A percentile compares a stretch with the other conserved stretches of the same genome.
Conservation (phyloP, 2,113 vertebrate species). For the Donacobius atricapilla region DNA sequence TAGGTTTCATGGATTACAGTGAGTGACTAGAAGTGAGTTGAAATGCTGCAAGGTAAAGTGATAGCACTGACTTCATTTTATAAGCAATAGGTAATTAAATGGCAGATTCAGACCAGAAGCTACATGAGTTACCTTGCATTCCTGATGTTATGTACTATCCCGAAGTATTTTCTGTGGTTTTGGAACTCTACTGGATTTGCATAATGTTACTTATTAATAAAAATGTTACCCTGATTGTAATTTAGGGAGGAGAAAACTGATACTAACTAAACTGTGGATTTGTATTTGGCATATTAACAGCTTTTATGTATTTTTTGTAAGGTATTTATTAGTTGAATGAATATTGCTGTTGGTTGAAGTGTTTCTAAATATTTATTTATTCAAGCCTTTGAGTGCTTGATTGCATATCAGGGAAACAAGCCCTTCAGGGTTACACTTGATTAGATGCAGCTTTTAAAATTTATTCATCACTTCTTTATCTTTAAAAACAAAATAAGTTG, state of each 20-base stretch:
- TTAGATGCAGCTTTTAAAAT: not conserved
- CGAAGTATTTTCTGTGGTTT: not conserved
- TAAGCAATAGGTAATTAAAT: not conserved
- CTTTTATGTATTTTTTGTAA: not conserved
- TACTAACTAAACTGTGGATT: not conserved
- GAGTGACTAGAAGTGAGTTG: not conserved
- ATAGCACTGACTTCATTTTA: not conserved
- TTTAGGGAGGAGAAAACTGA: not conserved
- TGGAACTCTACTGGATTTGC: not conserved
- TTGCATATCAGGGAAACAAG: not conserved
- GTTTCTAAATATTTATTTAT: not conserved
- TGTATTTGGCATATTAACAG: not conserved
- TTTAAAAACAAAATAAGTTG: not conserved
- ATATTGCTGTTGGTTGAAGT: not conserved
- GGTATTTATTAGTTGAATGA: not conserved
- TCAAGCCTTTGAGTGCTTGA: not conserved
- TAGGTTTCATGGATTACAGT: not conserved
- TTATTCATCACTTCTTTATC: not conserved
- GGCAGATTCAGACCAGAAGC: not conserved
- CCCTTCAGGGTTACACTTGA: not conserved
- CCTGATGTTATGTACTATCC: not conserved
- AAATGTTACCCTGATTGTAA: not conserved
- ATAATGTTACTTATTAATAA: not conserved
- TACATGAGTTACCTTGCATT: not conserved
- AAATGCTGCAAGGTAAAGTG: not conserved